Percentiles rank a stretch among this genome's conserved stretches.
These are phyloP conservation scores for Littorina saxatilis DNA, from an alignment of 1,140 invertebrate species.

Conservation along the genomic window DNA sequence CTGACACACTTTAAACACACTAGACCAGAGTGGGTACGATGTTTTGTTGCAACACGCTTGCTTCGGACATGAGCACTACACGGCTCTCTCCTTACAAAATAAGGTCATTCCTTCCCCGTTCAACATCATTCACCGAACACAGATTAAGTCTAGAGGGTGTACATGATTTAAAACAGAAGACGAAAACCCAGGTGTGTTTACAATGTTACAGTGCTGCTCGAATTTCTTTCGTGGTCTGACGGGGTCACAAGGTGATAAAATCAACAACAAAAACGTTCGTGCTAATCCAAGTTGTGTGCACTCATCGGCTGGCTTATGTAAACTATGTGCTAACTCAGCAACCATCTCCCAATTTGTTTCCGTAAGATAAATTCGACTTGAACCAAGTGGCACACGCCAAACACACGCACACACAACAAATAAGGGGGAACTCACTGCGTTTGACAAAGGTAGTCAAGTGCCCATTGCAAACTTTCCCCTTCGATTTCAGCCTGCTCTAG, in stretches of 20 bases:
- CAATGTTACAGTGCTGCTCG: background rate
- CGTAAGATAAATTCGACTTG: background rate
- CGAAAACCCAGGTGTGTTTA: background rate
- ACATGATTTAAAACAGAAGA: background rate
- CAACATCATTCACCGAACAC: background rate
- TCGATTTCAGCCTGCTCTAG: constrained; percentile 83
- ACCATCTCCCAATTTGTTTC: background rate
- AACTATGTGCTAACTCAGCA: background rate
- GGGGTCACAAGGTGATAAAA: background rate
- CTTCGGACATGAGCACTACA: background rate
- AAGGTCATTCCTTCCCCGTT: background rate
- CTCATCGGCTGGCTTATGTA: too few species aligned
- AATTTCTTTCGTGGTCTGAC: background rate
- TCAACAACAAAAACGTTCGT: background rate
- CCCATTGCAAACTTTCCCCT: constrained; percentile 87
- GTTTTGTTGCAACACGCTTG: too few species aligned
- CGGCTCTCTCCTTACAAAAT: too few species aligned
- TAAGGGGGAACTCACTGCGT: constrained; percentile 79
- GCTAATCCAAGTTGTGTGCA: background rate
- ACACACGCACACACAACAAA: background rate
- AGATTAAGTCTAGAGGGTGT: background rate
- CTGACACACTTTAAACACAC: constrained; percentile 12
- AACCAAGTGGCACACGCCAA: background rate
- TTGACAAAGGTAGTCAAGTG: constrained; percentile 85
- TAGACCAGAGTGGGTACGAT: too few species aligned